Evolutionary conservation across 2,797 vertebrate species (phyloP).

Genomic region (Gallirallus australis): DNA sequence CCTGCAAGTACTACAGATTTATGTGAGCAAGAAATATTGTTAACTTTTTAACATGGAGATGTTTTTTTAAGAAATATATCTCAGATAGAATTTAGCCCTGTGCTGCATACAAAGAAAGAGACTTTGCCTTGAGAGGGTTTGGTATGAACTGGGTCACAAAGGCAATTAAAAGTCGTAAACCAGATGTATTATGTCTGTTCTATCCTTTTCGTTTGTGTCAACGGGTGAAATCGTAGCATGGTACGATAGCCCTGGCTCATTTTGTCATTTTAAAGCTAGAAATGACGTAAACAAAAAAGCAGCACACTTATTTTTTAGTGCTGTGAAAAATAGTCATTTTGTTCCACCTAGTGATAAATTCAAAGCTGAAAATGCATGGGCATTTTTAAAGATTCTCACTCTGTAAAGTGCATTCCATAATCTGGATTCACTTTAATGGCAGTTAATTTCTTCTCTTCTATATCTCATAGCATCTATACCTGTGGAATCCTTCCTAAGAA

Average conservation of each 20-base stretch:
- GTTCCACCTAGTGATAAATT: not conserved
- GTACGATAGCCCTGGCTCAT: conserved; percentile 70
- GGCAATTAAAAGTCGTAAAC: conserved; percentile 70
- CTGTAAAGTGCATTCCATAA: not conserved
- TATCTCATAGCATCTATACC: not conserved
- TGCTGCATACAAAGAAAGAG: conserved; percentile 49
- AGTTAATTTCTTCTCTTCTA: not conserved
- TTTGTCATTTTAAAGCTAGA: conserved; percentile 73
- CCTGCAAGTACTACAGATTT: conserved; percentile 81
- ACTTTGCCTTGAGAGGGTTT: conserved; percentile 64
- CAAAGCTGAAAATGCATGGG: not conserved
- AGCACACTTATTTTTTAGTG: not conserved
- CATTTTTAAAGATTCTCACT: not conserved
- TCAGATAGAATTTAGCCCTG: conserved; percentile 70
- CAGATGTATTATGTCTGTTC: conserved; percentile 82
- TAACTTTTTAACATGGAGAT: conserved; percentile 60
- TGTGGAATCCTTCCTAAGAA: not conserved
- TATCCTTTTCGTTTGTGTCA: conserved; percentile 75
- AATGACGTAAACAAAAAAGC: conserved; percentile 58
- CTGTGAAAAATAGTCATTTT: conserved; percentile 9
- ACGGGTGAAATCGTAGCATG: conserved; percentile 76
- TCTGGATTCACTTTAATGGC: not conserved
- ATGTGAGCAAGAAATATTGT: conserved; percentile 77
- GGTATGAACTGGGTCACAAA: conserved; percentile 76
- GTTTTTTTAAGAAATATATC: conserved; percentile 74